phyloP scores from a whole-genome alignment of 1,140 invertebrate genomes.

The Drosophila elegans region DNA sequence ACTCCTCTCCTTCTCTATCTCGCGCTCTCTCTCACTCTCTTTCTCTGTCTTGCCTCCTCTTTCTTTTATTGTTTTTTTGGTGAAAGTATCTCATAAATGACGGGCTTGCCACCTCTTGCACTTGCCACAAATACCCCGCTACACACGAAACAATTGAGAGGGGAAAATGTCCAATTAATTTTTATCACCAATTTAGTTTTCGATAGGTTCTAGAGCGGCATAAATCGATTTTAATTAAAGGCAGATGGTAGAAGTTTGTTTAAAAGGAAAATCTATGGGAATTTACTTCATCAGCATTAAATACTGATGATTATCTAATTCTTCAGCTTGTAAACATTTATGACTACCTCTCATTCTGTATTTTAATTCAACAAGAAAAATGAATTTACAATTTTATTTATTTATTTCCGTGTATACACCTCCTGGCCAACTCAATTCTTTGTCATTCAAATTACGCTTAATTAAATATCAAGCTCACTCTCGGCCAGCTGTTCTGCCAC shows the following conservation, averaged over 20 bases:
- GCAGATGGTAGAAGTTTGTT: no score
- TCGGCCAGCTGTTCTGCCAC: conserved; percentile 57
- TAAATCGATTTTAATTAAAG: no score
- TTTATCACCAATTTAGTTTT: background rate
- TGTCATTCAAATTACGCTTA: conserved; percentile 72
- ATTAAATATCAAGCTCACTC: conserved; percentile 69
- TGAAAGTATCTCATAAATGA: conserved; percentile 81
- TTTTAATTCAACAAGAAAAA: no score
- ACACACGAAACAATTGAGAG: background rate
- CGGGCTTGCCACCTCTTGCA: conserved; percentile 39
- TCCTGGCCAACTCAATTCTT: background rate
- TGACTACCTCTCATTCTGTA: no score
- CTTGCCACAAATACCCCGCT: conserved; percentile 30
- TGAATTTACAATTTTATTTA: no score
- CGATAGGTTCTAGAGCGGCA: background rate
- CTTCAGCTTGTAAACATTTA: no score
- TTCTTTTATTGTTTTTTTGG: conserved; percentile 58
- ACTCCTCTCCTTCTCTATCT: background rate
- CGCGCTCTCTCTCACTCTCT: background rate
- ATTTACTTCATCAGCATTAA: no score
- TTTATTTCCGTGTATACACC: background rate
- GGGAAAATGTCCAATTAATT: background rate
- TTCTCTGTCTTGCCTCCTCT: conserved; percentile 28
- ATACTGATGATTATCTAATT: no score
- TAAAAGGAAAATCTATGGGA: no score